Conservation (phyloP, 2,888 invertebrate species). For the Chirona hameri region DNA sequence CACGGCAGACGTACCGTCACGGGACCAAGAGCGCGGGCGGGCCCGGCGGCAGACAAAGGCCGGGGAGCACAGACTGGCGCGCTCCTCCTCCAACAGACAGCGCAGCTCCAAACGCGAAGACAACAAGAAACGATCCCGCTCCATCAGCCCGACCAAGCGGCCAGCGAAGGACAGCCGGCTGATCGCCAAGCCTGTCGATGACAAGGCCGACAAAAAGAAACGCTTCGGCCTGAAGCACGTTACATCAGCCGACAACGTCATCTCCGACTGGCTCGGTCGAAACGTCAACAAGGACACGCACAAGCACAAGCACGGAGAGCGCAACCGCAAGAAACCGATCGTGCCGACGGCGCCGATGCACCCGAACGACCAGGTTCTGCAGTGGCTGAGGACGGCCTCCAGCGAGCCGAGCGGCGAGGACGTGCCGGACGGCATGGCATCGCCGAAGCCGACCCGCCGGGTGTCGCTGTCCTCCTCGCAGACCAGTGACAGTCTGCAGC, state of each 20-base stretch:
- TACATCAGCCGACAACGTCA: not conserved
- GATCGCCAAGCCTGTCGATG: not conserved
- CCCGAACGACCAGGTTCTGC: conserved; percentile 27
- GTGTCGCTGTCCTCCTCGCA: not conserved
- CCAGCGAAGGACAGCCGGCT: not conserved
- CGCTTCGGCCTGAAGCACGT: conserved; percentile 6
- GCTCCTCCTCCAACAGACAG: not conserved
- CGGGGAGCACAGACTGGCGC: not conserved
- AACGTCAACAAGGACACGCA: not conserved
- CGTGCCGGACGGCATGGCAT: not conserved
- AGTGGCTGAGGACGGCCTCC: not conserved
- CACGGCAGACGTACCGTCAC: not conserved
- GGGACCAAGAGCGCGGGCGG: not conserved
- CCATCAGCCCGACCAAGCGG: conserved; percentile 8
- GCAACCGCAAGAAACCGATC: conserved; percentile 5
- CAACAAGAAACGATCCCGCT: conserved; percentile 8
- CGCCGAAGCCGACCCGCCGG: not conserved
- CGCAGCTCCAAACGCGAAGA: not conserved
- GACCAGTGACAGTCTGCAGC: not conserved
- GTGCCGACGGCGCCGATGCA: conserved; percentile 23
- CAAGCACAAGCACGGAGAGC: not conserved
- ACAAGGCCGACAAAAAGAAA: not conserved
- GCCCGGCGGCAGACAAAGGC: not conserved
- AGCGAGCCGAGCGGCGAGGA: not conserved
- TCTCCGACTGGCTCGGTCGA: conserved; percentile 6